Percentiles rank a stretch among this genome's conserved stretches.
Conservation (phyloP, 2,113 vertebrate species). For the Glaucidium brasilianum region DNA sequence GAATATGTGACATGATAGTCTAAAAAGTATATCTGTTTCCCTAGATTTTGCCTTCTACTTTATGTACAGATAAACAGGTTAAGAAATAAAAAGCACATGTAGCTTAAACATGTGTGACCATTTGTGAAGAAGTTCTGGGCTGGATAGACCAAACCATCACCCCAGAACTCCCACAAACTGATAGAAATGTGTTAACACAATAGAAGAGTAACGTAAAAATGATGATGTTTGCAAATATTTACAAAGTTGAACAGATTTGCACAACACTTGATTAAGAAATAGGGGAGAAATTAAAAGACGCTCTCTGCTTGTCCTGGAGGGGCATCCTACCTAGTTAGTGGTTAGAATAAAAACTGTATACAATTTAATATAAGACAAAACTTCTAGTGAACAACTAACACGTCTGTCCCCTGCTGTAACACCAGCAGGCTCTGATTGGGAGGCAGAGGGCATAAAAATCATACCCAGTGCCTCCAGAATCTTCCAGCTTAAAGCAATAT, state of each 20-base stretch:
- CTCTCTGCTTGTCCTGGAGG: slow-evolving; percentile 82
- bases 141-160: slow-evolving; percentile 32
- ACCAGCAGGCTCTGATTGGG: slow-evolving; percentile 77
- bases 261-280: slow-evolving; percentile 80
- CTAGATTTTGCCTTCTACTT: slow-evolving; percentile 79
- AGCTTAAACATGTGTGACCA: slow-evolving; percentile 72
- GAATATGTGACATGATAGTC: slow-evolving; percentile 77
- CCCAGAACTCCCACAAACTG: slow-evolving; percentile 69
- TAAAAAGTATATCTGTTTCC: slow-evolving; percentile 75
- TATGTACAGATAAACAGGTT: slow-evolving; percentile 81
- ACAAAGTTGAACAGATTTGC: slow-evolving; percentile 82
- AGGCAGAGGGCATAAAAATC: slow-evolving; percentile 71
- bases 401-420: slow-evolving; percentile 72
- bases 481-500: slow-evolving; percentile 81
- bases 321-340: slow-evolving; percentile 86
- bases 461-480: slow-evolving; percentile 75
- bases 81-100: slow-evolving; percentile 78
- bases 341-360: slow-evolving; percentile 88
- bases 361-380: slow-evolving; percentile 85
- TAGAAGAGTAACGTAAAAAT: slow-evolving; percentile 72
- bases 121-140: slow-evolving; percentile 57
- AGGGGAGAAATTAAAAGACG: slow-evolving; percentile 69
- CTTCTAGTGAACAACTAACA: slow-evolving; percentile 80
- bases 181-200: slow-evolving; percentile 78
- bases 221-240: slow-evolving; percentile 79